These are phyloP conservation scores for Tetranychus piercei DNA, from an alignment of 2,888 invertebrate species.

Conservation along the genomic window DNA sequence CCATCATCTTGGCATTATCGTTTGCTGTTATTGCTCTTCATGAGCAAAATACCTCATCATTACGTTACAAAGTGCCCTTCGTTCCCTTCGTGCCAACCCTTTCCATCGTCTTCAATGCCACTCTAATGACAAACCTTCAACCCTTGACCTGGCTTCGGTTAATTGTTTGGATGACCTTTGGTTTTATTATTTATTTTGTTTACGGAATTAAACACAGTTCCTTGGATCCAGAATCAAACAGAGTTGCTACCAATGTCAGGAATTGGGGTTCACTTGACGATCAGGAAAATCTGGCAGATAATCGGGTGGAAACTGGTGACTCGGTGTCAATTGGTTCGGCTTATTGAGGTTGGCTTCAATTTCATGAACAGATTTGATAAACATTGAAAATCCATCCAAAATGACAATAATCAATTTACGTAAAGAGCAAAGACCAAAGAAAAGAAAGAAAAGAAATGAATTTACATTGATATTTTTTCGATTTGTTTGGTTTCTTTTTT, in stretches of 20 bases:
- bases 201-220: slow-evolving; percentile 32
- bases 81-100: slow-evolving; percentile 27
- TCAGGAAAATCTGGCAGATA: slow-evolving; percentile 3
- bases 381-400: too few species aligned
- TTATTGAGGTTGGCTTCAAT: background rate
- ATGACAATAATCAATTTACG: too few species aligned
- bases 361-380: too few species aligned
- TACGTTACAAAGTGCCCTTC: slow-evolving; percentile 23
- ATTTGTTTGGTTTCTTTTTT: too few species aligned
- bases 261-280: slow-evolving; percentile 20
- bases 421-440: too few species aligned
- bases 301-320: background rate
- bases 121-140: slow-evolving; percentile 27
- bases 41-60: slow-evolving; percentile 9
- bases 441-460: too few species aligned
- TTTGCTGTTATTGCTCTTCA: slow-evolving; percentile 15
- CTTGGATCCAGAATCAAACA: slow-evolving; percentile 16
- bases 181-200: slow-evolving; percentile 31
- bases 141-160: slow-evolving; percentile 27
- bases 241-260: slow-evolving; percentile 13
- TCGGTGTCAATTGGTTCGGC: slow-evolving; percentile 5
- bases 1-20: slow-evolving; percentile 11
- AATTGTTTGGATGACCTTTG: slow-evolving; percentile 29
- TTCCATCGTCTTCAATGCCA: slow-evolving; percentile 26
- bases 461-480: too few species aligned